Evolutionary conservation across 2,113 vertebrate species (phyloP).

Genomic region (Etheostoma spectabile): DNA sequence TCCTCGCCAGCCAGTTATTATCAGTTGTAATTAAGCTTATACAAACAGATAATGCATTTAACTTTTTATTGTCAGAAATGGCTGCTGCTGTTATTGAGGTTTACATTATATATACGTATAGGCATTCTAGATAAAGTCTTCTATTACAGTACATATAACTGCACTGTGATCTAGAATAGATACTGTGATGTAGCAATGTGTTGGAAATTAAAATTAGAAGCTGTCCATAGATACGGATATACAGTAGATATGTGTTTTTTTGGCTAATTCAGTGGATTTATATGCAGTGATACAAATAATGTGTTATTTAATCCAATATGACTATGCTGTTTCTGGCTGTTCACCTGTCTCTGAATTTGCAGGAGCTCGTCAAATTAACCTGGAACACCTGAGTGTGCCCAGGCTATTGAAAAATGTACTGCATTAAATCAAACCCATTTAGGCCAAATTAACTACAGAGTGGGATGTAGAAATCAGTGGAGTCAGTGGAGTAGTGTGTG

Average conservation of each 20-base stretch:
- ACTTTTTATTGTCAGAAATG: not conserved
- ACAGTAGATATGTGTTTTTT: not conserved
- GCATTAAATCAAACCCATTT: no score
- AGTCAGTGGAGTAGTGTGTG: no score
- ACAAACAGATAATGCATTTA: not conserved
- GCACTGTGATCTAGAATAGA: no score
- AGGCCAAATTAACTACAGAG: no score
- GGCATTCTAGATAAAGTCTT: not conserved
- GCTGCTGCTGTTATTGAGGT: not conserved
- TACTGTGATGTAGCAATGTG: not conserved
- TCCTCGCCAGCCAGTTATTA: not conserved
- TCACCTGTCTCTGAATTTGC: no score
- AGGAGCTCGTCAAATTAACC: no score
- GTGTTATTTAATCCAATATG: not conserved
- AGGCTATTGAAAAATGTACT: no score
- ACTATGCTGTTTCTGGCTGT: no score
- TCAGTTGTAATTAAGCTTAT: not conserved
- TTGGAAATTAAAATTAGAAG: not conserved
- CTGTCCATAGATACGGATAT: not conserved
- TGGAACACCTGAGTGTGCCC: no score
- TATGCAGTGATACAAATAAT: not conserved
- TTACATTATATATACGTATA: not conserved
- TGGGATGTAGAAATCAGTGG: no score
- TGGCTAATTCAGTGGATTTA: not conserved
- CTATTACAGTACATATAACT: not conserved